A percentile compares a stretch with the other conserved stretches of the same genome.
phyloP scores from a whole-genome alignment of 2,888 invertebrate genomes.

The Agriotes lineatus region DNA sequence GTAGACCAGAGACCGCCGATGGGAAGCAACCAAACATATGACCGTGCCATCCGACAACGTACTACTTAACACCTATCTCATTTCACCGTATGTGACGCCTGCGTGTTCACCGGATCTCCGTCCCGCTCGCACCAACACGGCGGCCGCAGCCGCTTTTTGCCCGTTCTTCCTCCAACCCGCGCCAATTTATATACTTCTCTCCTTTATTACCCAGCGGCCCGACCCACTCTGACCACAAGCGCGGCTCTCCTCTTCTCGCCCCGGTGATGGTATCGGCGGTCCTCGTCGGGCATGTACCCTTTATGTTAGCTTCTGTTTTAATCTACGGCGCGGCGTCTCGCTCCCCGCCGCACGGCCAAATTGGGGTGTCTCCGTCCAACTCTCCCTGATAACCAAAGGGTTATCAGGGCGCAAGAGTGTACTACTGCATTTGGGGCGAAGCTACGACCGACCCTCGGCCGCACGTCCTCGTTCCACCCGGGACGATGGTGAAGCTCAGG shows the following conservation, averaged over 20 bases:
- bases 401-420: slow-evolving; percentile 66
- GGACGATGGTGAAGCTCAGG: slow-evolving; percentile 44
- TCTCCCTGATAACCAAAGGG: slow-evolving; percentile 67
- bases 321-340: slow-evolving; percentile 63
- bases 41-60: slow-evolving; percentile 52
- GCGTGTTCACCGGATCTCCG: slow-evolving; percentile 64
- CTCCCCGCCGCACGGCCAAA: slow-evolving; percentile 47
- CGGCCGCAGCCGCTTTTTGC: slow-evolving; percentile 61
- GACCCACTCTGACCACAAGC: slow-evolving; percentile 78
- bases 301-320: slow-evolving; percentile 66
- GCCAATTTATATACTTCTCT: slow-evolving; percentile 75
- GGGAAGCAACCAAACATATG: slow-evolving; percentile 62
- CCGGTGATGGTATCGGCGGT: slow-evolving; percentile 65
- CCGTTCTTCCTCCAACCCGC: slow-evolving; percentile 63
- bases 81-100: slow-evolving; percentile 63
- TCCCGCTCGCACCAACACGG: slow-evolving; percentile 68
- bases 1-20: slow-evolving; percentile 58
- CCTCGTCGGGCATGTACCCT: slow-evolving; percentile 63
- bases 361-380: slow-evolving; percentile 47
- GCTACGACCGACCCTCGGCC: slow-evolving; percentile 53
- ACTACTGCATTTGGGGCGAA: slow-evolving; percentile 59
- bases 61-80: slow-evolving; percentile 53
- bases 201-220: slow-evolving; percentile 77
- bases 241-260: slow-evolving; percentile 72
- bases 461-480: slow-evolving; percentile 45